A percentile compares a stretch with the other conserved stretches of the same genome.
Conservation (phyloP, 1,140 invertebrate species). For the Solen grandis region DNA sequence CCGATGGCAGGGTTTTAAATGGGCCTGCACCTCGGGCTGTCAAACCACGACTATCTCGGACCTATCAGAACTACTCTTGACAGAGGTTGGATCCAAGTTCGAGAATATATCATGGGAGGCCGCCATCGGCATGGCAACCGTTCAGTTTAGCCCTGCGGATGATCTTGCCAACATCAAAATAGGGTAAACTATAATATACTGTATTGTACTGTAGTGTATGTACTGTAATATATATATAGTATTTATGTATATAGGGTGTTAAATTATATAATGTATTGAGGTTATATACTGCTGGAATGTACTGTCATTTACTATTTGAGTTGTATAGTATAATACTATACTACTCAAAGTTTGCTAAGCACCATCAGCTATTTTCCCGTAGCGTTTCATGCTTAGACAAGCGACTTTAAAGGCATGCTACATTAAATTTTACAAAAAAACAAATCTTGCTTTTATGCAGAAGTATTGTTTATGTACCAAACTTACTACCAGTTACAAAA, state of each 20-base stretch:
- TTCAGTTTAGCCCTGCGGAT: not conserved
- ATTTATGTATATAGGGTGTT: not conserved
- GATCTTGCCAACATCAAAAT: slow-evolving; percentile 20
- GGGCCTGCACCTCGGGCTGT: slow-evolving; percentile 11
- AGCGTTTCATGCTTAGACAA: too few species aligned
- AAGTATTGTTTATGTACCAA: too few species aligned
- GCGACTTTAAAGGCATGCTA: too few species aligned
- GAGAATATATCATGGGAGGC: slow-evolving; percentile 8
- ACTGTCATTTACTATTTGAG: not conserved
- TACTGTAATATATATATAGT: not conserved
- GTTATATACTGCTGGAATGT: not conserved
- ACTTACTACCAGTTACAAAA: too few species aligned
- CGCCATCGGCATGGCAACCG: not conserved
- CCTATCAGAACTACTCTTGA: slow-evolving; percentile 22
- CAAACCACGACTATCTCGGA: not conserved
- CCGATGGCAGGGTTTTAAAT: not conserved
- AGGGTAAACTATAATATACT: not conserved
- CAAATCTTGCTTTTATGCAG: too few species aligned
- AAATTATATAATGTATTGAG: not conserved
- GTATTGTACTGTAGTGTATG: not conserved
- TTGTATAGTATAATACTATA: not conserved
- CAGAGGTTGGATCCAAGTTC: slow-evolving; percentile 3
- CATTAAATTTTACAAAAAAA: too few species aligned
- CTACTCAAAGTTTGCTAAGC: too few species aligned
- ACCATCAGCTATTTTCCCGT: too few species aligned